phyloP scores from a whole-genome alignment of 1,140 invertebrate species.

The Copidosoma floridanum region DNA sequence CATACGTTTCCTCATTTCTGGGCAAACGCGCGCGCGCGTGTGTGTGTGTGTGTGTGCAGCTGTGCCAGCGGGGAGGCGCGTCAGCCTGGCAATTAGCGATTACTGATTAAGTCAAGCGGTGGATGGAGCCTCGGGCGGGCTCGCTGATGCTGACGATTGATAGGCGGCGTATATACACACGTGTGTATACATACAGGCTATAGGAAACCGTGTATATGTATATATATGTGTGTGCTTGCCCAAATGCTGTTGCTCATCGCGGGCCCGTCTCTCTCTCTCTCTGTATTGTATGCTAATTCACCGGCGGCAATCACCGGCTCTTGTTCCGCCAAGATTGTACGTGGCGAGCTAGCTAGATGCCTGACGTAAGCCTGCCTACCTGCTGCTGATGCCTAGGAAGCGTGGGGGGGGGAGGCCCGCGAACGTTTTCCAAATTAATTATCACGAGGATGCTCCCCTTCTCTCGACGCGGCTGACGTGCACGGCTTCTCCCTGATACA shows the following conservation, averaged over 20 bases:
- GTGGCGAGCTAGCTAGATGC: not conserved
- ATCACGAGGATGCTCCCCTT: no score
- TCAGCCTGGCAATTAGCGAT: constrained; percentile 56
- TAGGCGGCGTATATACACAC: constrained; percentile 49
- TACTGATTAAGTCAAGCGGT: constrained; percentile 56
- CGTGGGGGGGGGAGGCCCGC: no score
- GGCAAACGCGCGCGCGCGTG: constrained; percentile 48
- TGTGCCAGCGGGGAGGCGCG: constrained; percentile 48
- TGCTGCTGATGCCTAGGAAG: not conserved
- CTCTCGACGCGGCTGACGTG: no score
- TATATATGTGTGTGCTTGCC: no score
- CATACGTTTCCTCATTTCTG: constrained; percentile 53
- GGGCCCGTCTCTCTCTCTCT: constrained; percentile 37
- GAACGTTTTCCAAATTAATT: constrained; percentile 20
- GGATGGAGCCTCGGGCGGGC: constrained; percentile 36
- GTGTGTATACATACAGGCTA: no score
- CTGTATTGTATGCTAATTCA: constrained; percentile 56
- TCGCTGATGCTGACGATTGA: constrained; percentile 51
- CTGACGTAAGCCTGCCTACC: not conserved
- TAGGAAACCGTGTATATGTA: no score
- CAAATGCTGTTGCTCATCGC: constrained; percentile 44
- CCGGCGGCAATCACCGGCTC: constrained; percentile 18
- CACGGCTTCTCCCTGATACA: no score
- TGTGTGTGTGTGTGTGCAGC: no score
- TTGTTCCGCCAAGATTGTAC: constrained; percentile 10